Conservation (phyloP, 2,888 invertebrate species). For the Deilephila porcellus region DNA sequence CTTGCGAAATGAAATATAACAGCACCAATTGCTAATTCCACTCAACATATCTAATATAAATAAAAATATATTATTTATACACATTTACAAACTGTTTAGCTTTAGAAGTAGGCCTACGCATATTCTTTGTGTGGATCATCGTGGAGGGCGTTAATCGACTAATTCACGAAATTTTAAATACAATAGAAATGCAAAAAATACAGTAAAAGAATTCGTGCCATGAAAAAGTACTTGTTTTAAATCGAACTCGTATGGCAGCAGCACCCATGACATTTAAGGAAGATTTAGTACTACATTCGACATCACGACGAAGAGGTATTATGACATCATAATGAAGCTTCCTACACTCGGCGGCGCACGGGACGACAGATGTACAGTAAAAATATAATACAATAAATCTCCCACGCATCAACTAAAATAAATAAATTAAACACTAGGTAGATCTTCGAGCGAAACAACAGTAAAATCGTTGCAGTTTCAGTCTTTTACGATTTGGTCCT, state of each 20-base stretch:
- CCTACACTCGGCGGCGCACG: not conserved
- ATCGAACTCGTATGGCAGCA: too few relatives aligned
- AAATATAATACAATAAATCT: not conserved
- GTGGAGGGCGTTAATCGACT: not conserved
- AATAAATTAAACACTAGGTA: slow-evolving; percentile 45
- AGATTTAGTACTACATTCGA: too few relatives aligned
- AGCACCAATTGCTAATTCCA: slow-evolving; percentile 67
- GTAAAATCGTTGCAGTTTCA: slow-evolving; percentile 74
- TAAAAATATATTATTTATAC: slow-evolving; percentile 72
- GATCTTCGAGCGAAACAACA: slow-evolving; percentile 57
- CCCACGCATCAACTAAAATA: slow-evolving; percentile 53
- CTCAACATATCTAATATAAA: slow-evolving; percentile 69
- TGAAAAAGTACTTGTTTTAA: too few relatives aligned
- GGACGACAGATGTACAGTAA: not conserved
- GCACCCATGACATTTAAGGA: too few relatives aligned
- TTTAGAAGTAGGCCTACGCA: not conserved
- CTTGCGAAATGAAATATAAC: slow-evolving; percentile 53
- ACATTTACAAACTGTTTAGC: slow-evolving; percentile 67
- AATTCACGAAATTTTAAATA: too few relatives aligned
- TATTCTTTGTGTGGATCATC: not conserved
- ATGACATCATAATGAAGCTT: not conserved
- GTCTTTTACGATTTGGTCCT: slow-evolving; percentile 75
- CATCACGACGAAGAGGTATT: too few relatives aligned
- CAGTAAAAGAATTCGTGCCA: too few relatives aligned
- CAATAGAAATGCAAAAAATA: too few relatives aligned